Conservation (phyloP, 1,140 invertebrate genomes). For the Tetramorium alpestre region DNA sequence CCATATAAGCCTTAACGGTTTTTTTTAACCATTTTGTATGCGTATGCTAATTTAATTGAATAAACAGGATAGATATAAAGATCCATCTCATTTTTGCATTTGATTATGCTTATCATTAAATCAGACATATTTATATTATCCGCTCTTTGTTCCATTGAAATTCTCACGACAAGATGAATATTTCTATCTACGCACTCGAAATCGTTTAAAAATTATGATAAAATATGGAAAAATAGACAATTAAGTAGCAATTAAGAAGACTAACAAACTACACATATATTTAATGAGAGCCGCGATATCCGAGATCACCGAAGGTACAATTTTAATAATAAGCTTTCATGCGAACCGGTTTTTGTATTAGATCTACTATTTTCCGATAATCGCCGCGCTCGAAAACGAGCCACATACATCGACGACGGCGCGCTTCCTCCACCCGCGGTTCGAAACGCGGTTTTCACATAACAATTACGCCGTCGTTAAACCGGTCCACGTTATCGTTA, state of each 20-base stretch:
- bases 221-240: neutral
- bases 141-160: neutral
- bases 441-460: slow-evolving; percentile 18
- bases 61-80: neutral
- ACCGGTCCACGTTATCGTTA: slow-evolving; percentile 20
- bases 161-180: neutral
- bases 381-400: neutral
- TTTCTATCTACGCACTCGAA: neutral
- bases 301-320: neutral
- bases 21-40: neutral
- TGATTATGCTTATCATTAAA: slow-evolving; percentile 12
- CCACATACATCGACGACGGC: neutral
- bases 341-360: slow-evolving; percentile 31
- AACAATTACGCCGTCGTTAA: slow-evolving; percentile 33
- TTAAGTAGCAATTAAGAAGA: neutral
- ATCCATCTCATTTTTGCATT: neutral
- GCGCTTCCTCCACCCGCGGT: neutral
- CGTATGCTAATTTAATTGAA: neutral
- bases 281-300: neutral
- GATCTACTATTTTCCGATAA: slow-evolving; percentile 18
- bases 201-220: too few relatives aligned
- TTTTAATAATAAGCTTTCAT: slow-evolving; percentile 23
- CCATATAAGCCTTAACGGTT: too few relatives aligned
- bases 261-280: neutral
- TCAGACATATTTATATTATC: neutral